These are phyloP conservation scores for Megalopta genalis DNA, from an alignment of 1,140 invertebrate species.

Conservation along the genomic window DNA sequence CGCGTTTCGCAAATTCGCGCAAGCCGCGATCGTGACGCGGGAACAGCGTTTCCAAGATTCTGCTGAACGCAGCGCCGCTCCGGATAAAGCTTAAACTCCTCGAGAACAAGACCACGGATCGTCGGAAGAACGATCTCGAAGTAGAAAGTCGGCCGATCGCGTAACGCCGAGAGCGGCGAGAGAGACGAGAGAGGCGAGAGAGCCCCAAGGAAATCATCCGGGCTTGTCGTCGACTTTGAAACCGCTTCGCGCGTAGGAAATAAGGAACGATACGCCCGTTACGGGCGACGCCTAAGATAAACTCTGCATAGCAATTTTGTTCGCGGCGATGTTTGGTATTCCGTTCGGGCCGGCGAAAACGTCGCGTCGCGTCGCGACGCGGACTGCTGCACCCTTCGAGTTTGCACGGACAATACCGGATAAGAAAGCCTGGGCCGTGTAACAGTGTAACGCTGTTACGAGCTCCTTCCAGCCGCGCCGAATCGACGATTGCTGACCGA, in stretches of 20 bases:
- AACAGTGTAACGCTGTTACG: background rate
- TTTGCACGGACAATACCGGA: conserved; percentile 11
- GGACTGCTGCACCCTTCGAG: background rate
- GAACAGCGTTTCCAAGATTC: background rate
- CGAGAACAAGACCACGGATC: background rate
- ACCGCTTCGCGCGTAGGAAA: conserved; percentile 16
- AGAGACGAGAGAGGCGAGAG: background rate
- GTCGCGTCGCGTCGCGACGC: background rate
- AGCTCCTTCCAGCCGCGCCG: background rate
- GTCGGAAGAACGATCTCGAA: background rate
- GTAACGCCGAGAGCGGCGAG: background rate
- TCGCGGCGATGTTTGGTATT: conserved; percentile 18
- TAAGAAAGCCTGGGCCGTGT: conserved; percentile 3
- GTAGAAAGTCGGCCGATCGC: background rate
- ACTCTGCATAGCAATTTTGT: conserved; percentile 36
- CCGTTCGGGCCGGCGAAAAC: background rate
- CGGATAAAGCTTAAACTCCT: background rate
- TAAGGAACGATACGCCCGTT: conserved; percentile 25
- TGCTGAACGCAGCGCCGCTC: background rate
- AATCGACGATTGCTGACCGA: background rate
- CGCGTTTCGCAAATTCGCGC: too few relatives aligned
- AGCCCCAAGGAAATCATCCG: conserved; percentile 18
- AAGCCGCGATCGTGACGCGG: too few relatives aligned
- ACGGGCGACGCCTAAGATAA: conserved; percentile 12
- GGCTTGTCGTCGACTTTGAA: background rate